Percentiles rank a stretch among this genome's conserved stretches.
phyloP scores from a whole-genome alignment of 2,797 vertebrate species.

The Sebastes steindachneri region DNA sequence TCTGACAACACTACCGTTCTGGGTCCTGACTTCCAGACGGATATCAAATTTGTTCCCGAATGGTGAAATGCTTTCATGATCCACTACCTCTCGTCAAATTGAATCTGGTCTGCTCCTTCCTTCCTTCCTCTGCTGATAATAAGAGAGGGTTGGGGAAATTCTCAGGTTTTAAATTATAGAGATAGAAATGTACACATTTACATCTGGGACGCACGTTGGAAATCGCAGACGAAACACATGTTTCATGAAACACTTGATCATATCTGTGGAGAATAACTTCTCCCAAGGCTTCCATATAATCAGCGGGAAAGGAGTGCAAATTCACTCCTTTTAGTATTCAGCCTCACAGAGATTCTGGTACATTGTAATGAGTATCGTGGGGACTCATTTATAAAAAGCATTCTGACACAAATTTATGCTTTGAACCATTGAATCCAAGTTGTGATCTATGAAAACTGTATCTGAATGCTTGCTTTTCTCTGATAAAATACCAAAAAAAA shows the following conservation, averaged over 20 bases:
- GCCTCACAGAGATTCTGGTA: background rate
- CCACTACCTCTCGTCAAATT: constrained; percentile 73
- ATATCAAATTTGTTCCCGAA: constrained; percentile 76
- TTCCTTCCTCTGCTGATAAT: constrained; percentile 64
- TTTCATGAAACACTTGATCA: constrained; percentile 39
- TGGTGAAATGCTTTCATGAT: constrained; percentile 72
- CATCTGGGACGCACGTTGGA: constrained; percentile 18
- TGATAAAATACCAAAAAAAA: background rate
- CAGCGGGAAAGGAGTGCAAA: background rate
- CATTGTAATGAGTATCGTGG: constrained; percentile 34
- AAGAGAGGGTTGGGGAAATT: constrained; percentile 10
- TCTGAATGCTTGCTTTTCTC: background rate
- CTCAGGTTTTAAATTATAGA: constrained; percentile 57
- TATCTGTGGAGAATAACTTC: constrained; percentile 35
- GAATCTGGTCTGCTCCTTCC: constrained; percentile 59
- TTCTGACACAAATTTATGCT: constrained; percentile 38
- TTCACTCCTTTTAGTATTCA: constrained; percentile 4
- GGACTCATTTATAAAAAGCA: constrained; percentile 40
- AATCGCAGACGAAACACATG: constrained; percentile 16
- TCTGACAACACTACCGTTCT: constrained; percentile 64
- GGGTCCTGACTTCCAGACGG: constrained; percentile 71
- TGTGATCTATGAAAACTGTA: constrained; percentile 15
- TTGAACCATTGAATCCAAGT: constrained; percentile 1
- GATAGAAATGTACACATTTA: constrained; percentile 62
- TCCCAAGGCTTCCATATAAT: constrained; percentile 18